A percentile compares a stretch with the other conserved stretches of the same genome.
Evolutionary conservation across 2,113 vertebrate species (phyloP).

Genomic region (Cololabis saira): DNA sequence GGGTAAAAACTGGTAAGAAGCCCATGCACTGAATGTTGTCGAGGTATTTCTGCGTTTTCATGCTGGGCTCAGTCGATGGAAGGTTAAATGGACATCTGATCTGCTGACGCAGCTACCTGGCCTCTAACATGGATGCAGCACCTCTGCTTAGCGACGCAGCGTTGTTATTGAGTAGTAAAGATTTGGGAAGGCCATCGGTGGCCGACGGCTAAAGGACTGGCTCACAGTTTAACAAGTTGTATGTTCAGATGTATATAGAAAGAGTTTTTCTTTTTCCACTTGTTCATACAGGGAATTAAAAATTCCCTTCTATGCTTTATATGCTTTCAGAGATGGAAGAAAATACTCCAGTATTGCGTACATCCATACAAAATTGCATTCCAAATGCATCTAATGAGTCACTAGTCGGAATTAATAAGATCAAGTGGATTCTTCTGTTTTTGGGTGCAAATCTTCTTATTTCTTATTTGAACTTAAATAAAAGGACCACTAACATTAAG

Average conservation of each 20-base stretch:
- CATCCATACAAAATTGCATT: neutral
- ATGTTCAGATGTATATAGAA: neutral
- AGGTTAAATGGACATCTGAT: constrained; percentile 54
- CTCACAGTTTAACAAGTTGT: no score
- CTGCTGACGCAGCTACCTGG: constrained; percentile 11
- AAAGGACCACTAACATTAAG: no score
- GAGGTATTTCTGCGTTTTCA: constrained; percentile 3
- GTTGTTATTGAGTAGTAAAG: neutral
- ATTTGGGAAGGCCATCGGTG: neutral
- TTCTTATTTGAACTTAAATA: neutral
- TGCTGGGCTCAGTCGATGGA: constrained; percentile 45
- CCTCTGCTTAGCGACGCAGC: neutral
- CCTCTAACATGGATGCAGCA: constrained; percentile 11
- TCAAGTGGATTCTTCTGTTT: neutral
- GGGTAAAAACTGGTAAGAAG: constrained; percentile 17
- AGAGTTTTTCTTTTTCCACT: no score
- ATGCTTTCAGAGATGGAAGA: neutral
- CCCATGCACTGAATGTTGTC: neutral
- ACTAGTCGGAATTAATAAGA: constrained; percentile 5
- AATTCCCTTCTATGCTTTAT: neutral
- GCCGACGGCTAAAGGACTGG: no score
- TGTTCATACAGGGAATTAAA: no score
- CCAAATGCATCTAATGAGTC: neutral
- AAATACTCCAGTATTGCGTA: no score
- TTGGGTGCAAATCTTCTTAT: no score